Conservation (phyloP, 2,888 invertebrate genomes). For the Dendrolimus houi region DNA sequence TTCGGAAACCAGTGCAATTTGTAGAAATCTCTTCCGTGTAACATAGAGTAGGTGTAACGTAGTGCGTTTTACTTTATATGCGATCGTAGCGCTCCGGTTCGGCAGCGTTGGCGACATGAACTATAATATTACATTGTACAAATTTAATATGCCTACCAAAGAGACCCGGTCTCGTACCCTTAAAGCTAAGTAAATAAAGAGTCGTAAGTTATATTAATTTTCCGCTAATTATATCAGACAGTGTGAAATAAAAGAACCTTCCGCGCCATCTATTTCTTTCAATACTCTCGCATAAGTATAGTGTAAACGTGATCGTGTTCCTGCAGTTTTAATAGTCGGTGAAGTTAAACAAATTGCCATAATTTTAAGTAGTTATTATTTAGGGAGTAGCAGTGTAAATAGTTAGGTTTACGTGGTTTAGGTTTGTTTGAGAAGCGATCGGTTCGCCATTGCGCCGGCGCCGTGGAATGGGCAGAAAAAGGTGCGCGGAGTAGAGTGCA, state of each 20-base stretch:
- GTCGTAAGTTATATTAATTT: conserved; percentile 68
- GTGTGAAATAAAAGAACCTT: conserved; percentile 58
- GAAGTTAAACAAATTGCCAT: conserved; percentile 77
- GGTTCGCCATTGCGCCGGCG: conserved; percentile 58
- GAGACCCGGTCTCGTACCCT: conserved; percentile 77
- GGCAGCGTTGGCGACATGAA: conserved; percentile 53
- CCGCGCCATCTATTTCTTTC: conserved; percentile 68
- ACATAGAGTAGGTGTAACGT: conserved; percentile 70
- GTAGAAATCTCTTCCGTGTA: conserved; percentile 76
- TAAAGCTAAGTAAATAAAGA: conserved; percentile 70
- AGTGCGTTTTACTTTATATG: conserved; percentile 60
- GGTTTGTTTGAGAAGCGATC: conserved; percentile 46
- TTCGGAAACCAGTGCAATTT: conserved; percentile 75
- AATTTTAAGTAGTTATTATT: conserved; percentile 74
- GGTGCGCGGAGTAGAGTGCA: conserved; percentile 36
- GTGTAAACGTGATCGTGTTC: conserved; percentile 76
- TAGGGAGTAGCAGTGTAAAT: conserved; percentile 71
- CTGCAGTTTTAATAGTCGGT: conserved; percentile 75
- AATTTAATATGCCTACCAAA: conserved; percentile 76
- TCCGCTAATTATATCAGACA: conserved; percentile 54
- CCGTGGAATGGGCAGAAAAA: conserved; percentile 69
- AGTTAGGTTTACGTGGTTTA: conserved; percentile 58
- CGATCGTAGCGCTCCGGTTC: conserved; percentile 45
- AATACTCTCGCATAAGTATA: conserved; percentile 74
- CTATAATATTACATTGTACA: conserved; percentile 71